Evolutionary conservation across 2,888 invertebrate species (phyloP).

Genomic region (Tolmerus cingulatus): DNA sequence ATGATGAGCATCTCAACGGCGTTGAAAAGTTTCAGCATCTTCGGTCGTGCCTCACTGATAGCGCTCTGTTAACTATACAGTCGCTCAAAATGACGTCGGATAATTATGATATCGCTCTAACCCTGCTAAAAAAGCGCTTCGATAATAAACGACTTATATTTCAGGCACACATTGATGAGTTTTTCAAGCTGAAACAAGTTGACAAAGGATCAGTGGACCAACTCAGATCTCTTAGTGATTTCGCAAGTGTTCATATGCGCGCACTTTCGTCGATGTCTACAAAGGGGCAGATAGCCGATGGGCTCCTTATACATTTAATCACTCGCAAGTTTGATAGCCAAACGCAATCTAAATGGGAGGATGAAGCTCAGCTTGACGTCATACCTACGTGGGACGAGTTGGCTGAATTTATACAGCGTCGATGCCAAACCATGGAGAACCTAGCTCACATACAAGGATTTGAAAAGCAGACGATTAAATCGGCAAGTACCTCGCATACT

Average conservation of each 20-base stretch:
- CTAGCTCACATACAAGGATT: not conserved
- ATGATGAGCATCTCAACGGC: not conserved
- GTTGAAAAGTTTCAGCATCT: not conserved
- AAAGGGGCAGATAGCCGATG: not conserved
- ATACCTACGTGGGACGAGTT: not conserved
- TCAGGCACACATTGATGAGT: not conserved
- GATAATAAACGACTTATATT: constrained; percentile 12
- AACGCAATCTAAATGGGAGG: not conserved
- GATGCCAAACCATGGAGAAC: not conserved
- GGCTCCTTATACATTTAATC: not conserved
- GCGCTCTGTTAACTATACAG: not conserved
- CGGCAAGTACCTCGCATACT: not conserved
- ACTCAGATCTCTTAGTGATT: not conserved
- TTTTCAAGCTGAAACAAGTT: not conserved
- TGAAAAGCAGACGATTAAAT: not conserved
- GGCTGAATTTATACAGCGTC: not conserved
- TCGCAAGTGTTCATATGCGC: not conserved
- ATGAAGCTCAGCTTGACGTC: not conserved
- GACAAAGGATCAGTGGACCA: not conserved
- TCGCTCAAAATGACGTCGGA: not conserved
- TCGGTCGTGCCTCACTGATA: not conserved
- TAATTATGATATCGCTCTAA: not conserved
- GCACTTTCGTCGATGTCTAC: not conserved
- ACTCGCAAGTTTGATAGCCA: not conserved
- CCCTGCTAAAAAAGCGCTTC: not conserved